phyloP scores from a whole-genome alignment of 2,113 vertebrate species.

The Nyctereutes procyonoides region DNA sequence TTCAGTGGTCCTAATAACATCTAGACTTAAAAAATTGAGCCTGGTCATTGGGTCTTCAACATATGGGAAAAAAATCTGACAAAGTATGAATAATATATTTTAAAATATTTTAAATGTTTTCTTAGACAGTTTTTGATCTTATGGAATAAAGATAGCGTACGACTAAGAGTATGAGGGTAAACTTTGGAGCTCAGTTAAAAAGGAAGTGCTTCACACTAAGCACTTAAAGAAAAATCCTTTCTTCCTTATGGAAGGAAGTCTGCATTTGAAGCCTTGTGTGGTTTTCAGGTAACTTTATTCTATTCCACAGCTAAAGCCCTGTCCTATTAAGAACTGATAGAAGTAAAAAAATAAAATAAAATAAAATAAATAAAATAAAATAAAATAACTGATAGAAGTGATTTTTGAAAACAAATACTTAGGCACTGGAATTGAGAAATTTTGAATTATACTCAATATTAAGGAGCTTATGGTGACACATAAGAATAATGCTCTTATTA shows the following conservation, averaged over 20 bases:
- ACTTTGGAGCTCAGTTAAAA: not conserved
- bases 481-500: not conserved
- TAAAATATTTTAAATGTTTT: not conserved
- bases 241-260: not conserved
- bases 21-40: not conserved
- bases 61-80: not conserved
- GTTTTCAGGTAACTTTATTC: slow-evolving; percentile 3
- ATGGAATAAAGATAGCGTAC: not conserved
- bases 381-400: not conserved
- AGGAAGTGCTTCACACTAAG: not conserved
- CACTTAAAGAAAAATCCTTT: not conserved
- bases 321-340: not conserved
- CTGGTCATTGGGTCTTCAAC: not conserved
- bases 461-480: not conserved
- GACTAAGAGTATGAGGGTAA: not conserved
- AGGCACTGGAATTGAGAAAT: not conserved
- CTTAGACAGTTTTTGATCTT: not conserved
- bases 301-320: not conserved
- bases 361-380: no score
- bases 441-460: not conserved
- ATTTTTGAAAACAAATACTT: not conserved
- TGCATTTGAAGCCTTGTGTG: not conserved
- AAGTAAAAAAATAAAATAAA: no score
- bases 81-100: not conserved
- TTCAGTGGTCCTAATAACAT: not conserved